phyloP scores from a whole-genome alignment of 2,797 vertebrate species.

The Hydrolagus colliei region DNA sequence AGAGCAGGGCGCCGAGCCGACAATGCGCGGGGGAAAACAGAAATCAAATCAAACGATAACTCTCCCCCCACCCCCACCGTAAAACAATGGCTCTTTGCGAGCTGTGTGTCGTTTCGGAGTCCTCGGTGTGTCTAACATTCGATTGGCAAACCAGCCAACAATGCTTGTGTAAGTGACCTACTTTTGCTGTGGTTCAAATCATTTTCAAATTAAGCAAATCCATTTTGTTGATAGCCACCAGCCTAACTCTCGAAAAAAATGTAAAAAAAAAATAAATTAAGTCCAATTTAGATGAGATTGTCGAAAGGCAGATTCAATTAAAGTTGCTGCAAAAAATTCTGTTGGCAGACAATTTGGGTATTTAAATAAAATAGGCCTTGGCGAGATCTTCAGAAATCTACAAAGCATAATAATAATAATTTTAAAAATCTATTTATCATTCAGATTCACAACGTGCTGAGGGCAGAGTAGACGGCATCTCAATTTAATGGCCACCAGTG shows the following conservation, averaged over 20 bases:
- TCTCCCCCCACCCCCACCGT: slow-evolving; percentile 33
- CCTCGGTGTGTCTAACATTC: neutral
- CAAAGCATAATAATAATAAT: neutral
- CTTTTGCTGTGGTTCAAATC: neutral
- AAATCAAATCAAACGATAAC: slow-evolving; percentile 33
- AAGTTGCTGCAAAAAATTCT: neutral
- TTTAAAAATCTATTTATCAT: neutral
- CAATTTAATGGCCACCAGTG: too few species aligned
- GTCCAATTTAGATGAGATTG: neutral
- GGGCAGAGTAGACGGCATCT: too few species aligned
- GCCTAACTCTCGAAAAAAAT: too few species aligned
- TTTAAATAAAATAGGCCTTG: neutral
- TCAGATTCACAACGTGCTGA: neutral
- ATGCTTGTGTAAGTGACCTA: slow-evolving; percentile 5
- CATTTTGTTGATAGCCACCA: neutral
- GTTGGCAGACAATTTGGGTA: neutral
- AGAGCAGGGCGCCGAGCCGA: too few species aligned
- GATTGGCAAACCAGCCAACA: neutral
- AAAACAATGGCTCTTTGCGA: slow-evolving; percentile 30
- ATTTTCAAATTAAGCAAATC: neutral
- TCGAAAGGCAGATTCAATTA: neutral
- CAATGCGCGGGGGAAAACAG: too few species aligned
- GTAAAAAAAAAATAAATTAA: neutral
- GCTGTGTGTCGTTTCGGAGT: neutral
- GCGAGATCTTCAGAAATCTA: neutral